Percentiles rank a stretch among this genome's conserved stretches.
Conservation (phyloP, 2,113 vertebrate species). For the Salvelinus fontinalis region DNA sequence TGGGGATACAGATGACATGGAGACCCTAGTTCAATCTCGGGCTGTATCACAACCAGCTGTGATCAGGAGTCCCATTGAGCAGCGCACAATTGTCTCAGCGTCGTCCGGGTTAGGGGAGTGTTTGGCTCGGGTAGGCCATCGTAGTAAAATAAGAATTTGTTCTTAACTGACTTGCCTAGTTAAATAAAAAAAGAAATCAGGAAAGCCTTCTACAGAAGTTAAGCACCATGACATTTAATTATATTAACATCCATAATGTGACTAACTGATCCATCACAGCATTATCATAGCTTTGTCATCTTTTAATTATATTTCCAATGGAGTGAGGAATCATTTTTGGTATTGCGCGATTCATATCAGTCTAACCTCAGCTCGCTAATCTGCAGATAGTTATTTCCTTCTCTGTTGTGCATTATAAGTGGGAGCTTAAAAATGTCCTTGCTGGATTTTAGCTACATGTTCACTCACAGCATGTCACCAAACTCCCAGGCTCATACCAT, state of each 20-base stretch:
- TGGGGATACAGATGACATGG: neutral
- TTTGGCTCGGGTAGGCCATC: too few relatives aligned
- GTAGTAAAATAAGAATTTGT: too few relatives aligned
- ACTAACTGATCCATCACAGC: slow-evolving; percentile 30
- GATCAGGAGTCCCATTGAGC: too few relatives aligned
- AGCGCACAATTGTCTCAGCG: too few relatives aligned
- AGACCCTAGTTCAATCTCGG: too few relatives aligned
- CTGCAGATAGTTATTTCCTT: slow-evolving; percentile 11
- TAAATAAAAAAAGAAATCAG: slow-evolving; percentile 3
- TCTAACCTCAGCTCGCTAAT: slow-evolving; percentile 13
- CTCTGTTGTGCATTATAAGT: slow-evolving; percentile 26
- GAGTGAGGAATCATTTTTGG: slow-evolving; percentile 26
- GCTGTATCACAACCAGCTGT: too few relatives aligned
- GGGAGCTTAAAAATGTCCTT: slow-evolving; percentile 12
- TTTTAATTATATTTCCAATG: slow-evolving; percentile 42
- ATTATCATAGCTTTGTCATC: slow-evolving; percentile 25
- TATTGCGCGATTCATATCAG: slow-evolving; percentile 23
- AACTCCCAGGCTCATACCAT: neutral
- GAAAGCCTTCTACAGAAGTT: slow-evolving; percentile 5
- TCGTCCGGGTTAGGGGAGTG: too few relatives aligned
- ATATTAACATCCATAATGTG: slow-evolving; percentile 43
- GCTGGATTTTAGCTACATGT: neutral
- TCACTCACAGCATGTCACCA: slow-evolving; percentile 2
- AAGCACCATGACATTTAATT: slow-evolving; percentile 22
- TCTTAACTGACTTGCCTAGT: too few relatives aligned